These are phyloP conservation scores for Collichthys lucidus DNA, from an alignment of 2,113 vertebrate species.

Conservation along the genomic window DNA sequence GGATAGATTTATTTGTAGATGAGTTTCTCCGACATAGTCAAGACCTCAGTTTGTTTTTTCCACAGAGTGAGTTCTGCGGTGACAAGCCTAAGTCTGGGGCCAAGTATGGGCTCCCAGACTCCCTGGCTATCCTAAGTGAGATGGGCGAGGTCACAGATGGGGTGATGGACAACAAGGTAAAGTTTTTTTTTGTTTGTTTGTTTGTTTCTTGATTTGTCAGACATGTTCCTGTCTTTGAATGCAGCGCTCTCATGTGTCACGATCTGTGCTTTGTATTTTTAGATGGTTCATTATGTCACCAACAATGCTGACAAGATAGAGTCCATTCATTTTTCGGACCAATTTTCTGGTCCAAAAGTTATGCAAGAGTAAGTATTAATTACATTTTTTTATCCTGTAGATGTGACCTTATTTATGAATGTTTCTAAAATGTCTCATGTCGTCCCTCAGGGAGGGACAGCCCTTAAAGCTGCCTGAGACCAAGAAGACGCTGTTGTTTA, in stretches of 20 bases:
- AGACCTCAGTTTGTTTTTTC: neutral
- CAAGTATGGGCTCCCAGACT: constrained; percentile 95
- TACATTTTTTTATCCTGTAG: neutral
- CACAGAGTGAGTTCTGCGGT: constrained; percentile 96
- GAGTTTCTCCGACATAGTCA: neutral
- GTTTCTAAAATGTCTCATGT: neutral
- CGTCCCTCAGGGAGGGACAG: constrained; percentile 93
- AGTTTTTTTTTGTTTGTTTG: neutral
- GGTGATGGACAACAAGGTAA: constrained; percentile 98
- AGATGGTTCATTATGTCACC: constrained; percentile 98
- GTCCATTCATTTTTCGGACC: constrained; percentile 99
- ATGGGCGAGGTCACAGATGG: constrained; percentile 99
- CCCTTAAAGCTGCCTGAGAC: constrained; percentile 98
- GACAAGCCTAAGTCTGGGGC: constrained; percentile 98
- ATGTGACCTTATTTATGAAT: neutral
- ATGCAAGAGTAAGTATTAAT: constrained; percentile 95
- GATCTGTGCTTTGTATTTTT: constrained; percentile 51
- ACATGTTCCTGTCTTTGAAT: neutral
- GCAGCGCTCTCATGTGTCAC: neutral
- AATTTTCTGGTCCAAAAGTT: constrained; percentile 99
- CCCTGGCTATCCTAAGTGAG: constrained; percentile 93
- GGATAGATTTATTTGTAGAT: neutral
- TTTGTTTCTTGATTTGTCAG: neutral
- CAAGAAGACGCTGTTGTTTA: constrained; percentile 98
- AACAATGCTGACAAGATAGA: constrained; percentile 98